A percentile compares a stretch with the other conserved stretches of the same genome.
Evolutionary conservation across 2,888 invertebrate species (phyloP).

Genomic region (Danaus chrysippus): DNA sequence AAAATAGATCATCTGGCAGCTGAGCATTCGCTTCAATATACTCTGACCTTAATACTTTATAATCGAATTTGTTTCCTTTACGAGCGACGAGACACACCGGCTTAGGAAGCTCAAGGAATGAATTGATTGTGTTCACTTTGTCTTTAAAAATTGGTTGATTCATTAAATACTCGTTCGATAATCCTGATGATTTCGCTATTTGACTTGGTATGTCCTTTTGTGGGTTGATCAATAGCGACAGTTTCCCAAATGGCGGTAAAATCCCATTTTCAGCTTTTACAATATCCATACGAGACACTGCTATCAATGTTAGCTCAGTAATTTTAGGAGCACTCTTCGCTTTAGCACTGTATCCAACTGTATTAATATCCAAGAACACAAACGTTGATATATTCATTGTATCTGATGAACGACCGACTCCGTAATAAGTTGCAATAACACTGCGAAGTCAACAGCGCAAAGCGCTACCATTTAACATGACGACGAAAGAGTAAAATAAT

Average conservation of each 20-base stretch:
- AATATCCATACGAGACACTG: constrained; percentile 79
- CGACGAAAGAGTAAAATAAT: too few species aligned
- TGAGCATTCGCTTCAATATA: constrained; percentile 71
- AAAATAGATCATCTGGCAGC: constrained; percentile 77
- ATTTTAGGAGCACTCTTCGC: constrained; percentile 78
- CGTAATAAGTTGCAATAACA: neutral
- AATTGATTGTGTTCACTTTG: constrained; percentile 76
- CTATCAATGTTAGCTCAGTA: constrained; percentile 84
- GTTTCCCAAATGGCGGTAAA: constrained; percentile 83
- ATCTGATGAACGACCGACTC: neutral
- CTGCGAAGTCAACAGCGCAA: too few species aligned
- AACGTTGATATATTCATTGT: constrained; percentile 71
- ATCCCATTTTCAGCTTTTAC: constrained; percentile 40
- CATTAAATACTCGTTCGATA: constrained; percentile 84
- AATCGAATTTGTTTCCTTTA: constrained; percentile 86
- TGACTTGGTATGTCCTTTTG: constrained; percentile 67
- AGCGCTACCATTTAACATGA: too few species aligned
- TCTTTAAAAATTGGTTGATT: constrained; percentile 79
- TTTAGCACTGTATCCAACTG: constrained; percentile 82
- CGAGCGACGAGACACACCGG: constrained; percentile 91
- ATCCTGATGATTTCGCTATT: constrained; percentile 61
- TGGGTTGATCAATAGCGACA: constrained; percentile 85
- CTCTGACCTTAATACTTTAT: constrained; percentile 82
- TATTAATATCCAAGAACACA: constrained; percentile 86
- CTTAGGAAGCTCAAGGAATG: constrained; percentile 82